phyloP scores from a whole-genome alignment of 2,797 vertebrate species.

The Cercopithecus diana region DNA sequence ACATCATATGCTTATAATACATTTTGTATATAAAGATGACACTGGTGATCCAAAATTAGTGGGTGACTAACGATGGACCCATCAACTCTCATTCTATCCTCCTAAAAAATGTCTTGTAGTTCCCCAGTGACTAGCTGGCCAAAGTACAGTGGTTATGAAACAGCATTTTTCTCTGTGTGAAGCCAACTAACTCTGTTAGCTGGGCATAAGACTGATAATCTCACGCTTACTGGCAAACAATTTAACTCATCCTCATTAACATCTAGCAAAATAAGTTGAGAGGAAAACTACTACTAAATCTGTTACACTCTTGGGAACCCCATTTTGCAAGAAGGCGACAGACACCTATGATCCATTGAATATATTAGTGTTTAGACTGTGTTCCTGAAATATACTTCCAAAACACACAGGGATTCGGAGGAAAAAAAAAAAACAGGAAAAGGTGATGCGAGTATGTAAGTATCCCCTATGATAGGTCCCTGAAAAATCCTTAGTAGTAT shows the following conservation, averaged over 20 bases:
- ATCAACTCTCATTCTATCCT: slow-evolving; percentile 35
- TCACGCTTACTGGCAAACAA: not conserved
- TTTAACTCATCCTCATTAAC: slow-evolving; percentile 42
- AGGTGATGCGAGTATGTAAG: not conserved
- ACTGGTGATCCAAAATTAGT: slow-evolving; percentile 62
- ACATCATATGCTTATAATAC: slow-evolving; percentile 2
- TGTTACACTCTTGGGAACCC: not conserved
- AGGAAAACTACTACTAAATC: slow-evolving; percentile 9
- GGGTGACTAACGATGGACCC: slow-evolving; percentile 44
- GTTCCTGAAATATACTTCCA: not conserved
- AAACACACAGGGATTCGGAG: not conserved
- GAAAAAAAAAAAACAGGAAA: not conserved
- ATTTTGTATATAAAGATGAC: slow-evolving; percentile 60
- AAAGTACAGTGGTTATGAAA: slow-evolving; percentile 64
- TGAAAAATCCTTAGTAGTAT: not conserved
- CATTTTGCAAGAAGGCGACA: slow-evolving; percentile 2
- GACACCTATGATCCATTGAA: not conserved
- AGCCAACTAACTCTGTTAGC: not conserved
- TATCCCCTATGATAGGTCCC: not conserved
- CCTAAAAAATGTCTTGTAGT: slow-evolving; percentile 46
- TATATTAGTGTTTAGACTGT: not conserved
- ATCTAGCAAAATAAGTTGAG: not conserved
- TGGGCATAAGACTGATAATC: not conserved
- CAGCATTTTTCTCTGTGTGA: slow-evolving; percentile 57
- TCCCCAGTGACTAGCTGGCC: slow-evolving; percentile 26